A percentile compares a stretch with the other conserved stretches of the same genome.
These are phyloP conservation scores for Ictidomys tridecemlineatus DNA, from an alignment of 2,113 vertebrate species.

Conservation along the genomic window DNA sequence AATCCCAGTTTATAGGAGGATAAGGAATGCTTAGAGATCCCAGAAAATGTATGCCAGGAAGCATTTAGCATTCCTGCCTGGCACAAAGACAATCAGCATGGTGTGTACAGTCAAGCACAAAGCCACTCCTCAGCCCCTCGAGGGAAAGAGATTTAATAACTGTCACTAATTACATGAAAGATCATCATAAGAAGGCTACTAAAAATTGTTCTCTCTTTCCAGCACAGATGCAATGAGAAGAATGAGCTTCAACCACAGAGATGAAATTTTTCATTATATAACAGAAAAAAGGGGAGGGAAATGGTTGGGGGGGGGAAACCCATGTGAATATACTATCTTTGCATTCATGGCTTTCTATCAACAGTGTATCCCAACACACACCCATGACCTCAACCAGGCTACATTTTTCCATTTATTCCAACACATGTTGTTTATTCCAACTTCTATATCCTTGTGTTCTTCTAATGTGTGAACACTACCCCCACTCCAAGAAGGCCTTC, in stretches of 20 bases:
- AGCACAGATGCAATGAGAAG: slow-evolving; percentile 48
- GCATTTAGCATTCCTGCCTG: neutral
- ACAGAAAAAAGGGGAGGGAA: neutral
- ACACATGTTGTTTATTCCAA: neutral
- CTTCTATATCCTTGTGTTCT: neutral
- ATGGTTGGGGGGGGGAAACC: neutral
- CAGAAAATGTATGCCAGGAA: neutral
- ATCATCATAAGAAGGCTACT: slow-evolving; percentile 4
- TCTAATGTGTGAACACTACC: neutral
- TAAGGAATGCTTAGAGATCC: neutral
- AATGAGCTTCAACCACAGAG: slow-evolving; percentile 35
- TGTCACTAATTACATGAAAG: slow-evolving; percentile 57
- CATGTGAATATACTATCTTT: neutral
- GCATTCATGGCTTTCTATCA: neutral
- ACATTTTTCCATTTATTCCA: neutral
- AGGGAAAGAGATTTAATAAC: slow-evolving; percentile 53
- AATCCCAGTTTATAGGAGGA: neutral
- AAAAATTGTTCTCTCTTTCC: slow-evolving; percentile 50
- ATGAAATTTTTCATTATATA: neutral
- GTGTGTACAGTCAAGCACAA: slow-evolving; percentile 1
- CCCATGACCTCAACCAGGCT: neutral
- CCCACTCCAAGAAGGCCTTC: neutral
- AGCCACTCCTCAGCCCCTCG: neutral
- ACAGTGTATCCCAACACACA: neutral
- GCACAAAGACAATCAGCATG: neutral